Base-by-base conservation (phyloP, 1,140 invertebrate genomes). In the Leguminivora glycinivorella region DNA sequence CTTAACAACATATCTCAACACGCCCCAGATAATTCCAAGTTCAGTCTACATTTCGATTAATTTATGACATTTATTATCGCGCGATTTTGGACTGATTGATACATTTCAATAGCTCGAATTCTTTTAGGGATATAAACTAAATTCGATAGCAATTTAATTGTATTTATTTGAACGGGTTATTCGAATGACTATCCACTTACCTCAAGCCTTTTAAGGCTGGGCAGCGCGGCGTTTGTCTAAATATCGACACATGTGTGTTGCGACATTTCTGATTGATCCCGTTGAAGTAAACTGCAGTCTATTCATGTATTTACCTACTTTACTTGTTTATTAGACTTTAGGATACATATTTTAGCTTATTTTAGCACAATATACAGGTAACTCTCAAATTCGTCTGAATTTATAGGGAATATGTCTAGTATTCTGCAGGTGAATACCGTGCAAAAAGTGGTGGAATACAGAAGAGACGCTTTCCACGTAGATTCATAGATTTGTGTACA, bases 81-180 rank as follows among this genome's bases (percentile, higher is more conserved):
- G 25, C 25, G 22, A 58, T n/a, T 58, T 12, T 17, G 58, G 58
- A 17, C 58, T 29, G 26, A 63, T 63, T 63, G 58, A 63, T 31
- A 63, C 58, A 63, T 63, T 63, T 63, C 58, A 31, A 63, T 63
- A 31, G 14, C 25, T 63, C 6, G 58, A 26, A 29, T 63, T 26
- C 58, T 29, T 63, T 63, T 29, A 58, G 25, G 7, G 29, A 0
- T 14, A 63, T 63, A 60, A 29, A 60, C 12, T 17, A 26, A 26
- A 63, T 63, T 63, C 58, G 22, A 58, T 26, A 1, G n/a, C 25
- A 63, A 63, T 63, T 63, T 63, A 63, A 63, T 63, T 63, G 58
- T 58, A 25, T 63, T 52, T 52, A 52, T 52, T 63, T 63, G 58
- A 31, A 9, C 25, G 58, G 58, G 58, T 31, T 29, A 29, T 29